phyloP scores from a whole-genome alignment of 1,140 invertebrate species.

The Lucilia cuprina region DNA sequence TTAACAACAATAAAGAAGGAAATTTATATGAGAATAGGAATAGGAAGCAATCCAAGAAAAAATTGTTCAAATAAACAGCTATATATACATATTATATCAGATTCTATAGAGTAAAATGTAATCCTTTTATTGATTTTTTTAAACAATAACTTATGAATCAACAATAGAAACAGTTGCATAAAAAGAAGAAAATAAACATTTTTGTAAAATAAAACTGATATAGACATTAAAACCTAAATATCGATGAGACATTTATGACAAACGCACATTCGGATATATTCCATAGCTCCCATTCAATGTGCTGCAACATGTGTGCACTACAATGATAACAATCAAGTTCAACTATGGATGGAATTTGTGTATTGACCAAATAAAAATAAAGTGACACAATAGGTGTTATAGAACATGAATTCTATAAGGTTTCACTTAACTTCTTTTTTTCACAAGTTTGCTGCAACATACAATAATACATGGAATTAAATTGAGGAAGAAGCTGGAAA shows the following conservation, averaged over 20 bases:
- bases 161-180: background rate
- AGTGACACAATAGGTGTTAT: constrained; percentile 14
- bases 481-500: background rate
- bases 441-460: background rate
- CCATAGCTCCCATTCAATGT: background rate
- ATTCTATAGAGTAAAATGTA: too few species aligned
- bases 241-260: background rate
- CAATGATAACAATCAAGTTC: constrained; percentile 1
- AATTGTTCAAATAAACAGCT: too few species aligned
- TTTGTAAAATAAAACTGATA: background rate
- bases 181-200: background rate
- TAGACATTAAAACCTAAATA: background rate
- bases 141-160: background rate
- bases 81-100: too few species aligned
- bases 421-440: background rate
- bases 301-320: background rate
- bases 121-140: too few species aligned
- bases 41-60: too few species aligned
- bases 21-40: too few species aligned
- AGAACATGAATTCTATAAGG: constrained; percentile 11
- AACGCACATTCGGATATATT: background rate
- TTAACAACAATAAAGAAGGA: too few species aligned
- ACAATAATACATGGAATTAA: background rate
- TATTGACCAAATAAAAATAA: background rate
- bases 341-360: constrained; percentile 1